A percentile compares a stretch with the other conserved stretches of the same genome.
phyloP scores from a whole-genome alignment of 1,140 invertebrate species.

The Hycleus phaleratus region DNA sequence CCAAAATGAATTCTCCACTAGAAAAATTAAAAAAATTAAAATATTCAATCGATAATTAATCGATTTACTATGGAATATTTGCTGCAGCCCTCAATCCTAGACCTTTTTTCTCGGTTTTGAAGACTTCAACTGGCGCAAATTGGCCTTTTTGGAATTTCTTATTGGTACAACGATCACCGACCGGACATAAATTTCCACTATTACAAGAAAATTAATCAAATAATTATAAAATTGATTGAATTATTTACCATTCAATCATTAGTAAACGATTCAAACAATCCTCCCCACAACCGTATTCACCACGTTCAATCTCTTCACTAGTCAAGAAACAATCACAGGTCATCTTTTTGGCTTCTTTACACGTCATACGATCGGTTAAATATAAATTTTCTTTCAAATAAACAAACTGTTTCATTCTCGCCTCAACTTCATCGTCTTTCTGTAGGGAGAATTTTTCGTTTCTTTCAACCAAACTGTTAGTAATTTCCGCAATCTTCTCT shows the following conservation, averaged over 20 bases:
- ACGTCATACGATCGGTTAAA: slow-evolving; percentile 67
- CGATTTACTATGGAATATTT: slow-evolving; percentile 64
- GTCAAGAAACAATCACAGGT: slow-evolving; percentile 90
- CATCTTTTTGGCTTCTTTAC: slow-evolving; percentile 88
- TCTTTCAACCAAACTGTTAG: not conserved
- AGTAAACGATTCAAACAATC: slow-evolving; percentile 94
- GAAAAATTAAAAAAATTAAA: slow-evolving; percentile 31
- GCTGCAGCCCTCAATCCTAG: slow-evolving; percentile 78
- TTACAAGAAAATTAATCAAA: slow-evolving; percentile 30
- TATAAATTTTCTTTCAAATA: slow-evolving; percentile 79
- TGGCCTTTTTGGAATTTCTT: slow-evolving; percentile 85
- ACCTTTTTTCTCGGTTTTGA: slow-evolving; percentile 89
- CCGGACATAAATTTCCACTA: slow-evolving; percentile 81
- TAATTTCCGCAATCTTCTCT: slow-evolving; percentile 7
- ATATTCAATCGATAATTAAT: not conserved
- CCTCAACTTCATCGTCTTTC: slow-evolving; percentile 50
- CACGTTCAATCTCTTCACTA: slow-evolving; percentile 75
- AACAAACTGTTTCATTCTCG: slow-evolving; percentile 69
- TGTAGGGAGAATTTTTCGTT: not conserved
- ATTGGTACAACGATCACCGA: slow-evolving; percentile 85
- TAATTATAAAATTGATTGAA: not conserved
- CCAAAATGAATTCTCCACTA: slow-evolving; percentile 92
- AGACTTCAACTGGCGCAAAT: slow-evolving; percentile 79
- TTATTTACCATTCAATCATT: slow-evolving; percentile 91
- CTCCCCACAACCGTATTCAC: slow-evolving; percentile 84